A percentile compares a stretch with the other conserved stretches of the same genome.
Conservation (phyloP, 2,888 invertebrate species). For the Kryphioiulus occultus region DNA sequence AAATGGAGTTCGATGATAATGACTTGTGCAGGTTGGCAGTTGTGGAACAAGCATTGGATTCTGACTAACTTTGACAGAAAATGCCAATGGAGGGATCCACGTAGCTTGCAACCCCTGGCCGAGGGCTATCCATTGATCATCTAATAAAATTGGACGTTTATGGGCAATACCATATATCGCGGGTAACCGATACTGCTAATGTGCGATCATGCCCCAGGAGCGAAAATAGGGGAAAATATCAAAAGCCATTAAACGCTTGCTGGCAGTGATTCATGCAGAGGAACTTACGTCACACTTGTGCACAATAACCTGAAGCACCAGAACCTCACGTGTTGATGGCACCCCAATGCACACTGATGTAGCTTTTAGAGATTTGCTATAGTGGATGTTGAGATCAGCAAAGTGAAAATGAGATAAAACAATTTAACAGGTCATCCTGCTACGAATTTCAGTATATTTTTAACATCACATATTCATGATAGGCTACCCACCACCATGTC, state of each 20-base stretch:
- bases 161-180: not conserved
- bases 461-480: no score
- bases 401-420: no score
- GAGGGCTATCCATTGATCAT: not conserved
- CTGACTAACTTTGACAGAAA: not conserved
- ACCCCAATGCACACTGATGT: not conserved
- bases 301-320: not conserved
- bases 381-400: not conserved
- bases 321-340: no score
- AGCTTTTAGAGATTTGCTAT: not conserved
- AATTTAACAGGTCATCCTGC: no score
- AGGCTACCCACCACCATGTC: no score
- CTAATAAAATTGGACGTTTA: constrained; percentile 4
- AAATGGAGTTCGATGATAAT: constrained; percentile 9
- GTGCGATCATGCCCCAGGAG: not conserved
- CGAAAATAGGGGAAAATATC: not conserved
- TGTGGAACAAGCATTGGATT: not conserved
- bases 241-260: not conserved
- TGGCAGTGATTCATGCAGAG: not conserved
- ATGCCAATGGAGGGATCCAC: not conserved
- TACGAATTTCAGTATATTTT: no score
- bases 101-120: not conserved
- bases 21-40: not conserved
- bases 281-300: not conserved
- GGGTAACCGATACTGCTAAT: not conserved